Evolutionary conservation across 2,113 vertebrate genomes (phyloP).

Genomic region (Alligator mississippiensis): DNA sequence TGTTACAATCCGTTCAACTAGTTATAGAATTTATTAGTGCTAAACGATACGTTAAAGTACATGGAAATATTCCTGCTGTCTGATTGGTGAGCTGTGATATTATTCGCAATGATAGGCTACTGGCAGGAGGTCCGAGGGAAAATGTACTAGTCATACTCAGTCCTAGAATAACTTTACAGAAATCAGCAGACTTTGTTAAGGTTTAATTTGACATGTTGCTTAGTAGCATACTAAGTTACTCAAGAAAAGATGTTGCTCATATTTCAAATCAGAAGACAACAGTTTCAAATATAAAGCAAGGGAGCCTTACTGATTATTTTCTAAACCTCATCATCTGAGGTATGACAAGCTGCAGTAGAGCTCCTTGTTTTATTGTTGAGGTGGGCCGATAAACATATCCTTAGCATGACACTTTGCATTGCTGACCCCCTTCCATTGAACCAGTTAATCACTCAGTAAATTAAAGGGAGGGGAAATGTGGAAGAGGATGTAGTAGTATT

Average conservation of each 20-base stretch:
- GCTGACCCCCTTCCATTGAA: not conserved
- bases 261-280: not conserved
- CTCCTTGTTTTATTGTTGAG: not conserved
- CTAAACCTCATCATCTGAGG: not conserved
- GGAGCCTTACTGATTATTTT: too few species aligned
- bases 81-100: not conserved
- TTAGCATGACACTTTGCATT: accelerated
- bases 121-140: constrained; percentile 1
- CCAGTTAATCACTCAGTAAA: not conserved
- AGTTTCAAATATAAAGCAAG: not conserved
- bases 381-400: accelerated
- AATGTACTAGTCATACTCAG: not conserved
- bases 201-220: not conserved
- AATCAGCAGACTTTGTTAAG: not conserved
- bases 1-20: not conserved
- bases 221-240: not conserved
- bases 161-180: not conserved
- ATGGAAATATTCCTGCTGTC: constrained; percentile 51
- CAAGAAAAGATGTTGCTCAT: not conserved
- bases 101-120: constrained; percentile 42
- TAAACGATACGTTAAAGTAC: constrained; percentile 38
- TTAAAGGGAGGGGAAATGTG: not conserved
- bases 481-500: not conserved
- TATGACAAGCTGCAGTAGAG: not conserved
- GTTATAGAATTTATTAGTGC: not conserved